phyloP scores from a whole-genome alignment of 1,140 invertebrate species.

The Ectropis grisescens region DNA sequence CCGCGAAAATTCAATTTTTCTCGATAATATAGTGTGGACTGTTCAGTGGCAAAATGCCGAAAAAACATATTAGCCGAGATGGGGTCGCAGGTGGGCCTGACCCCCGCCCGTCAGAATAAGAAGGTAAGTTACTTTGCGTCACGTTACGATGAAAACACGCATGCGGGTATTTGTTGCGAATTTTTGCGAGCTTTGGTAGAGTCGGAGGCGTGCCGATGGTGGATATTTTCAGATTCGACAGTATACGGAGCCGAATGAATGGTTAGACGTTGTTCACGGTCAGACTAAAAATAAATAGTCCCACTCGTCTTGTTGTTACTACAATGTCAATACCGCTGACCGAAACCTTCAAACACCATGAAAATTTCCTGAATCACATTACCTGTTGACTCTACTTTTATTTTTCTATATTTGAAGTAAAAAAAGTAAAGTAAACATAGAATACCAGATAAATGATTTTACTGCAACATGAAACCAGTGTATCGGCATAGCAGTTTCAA shows the following conservation, averaged over 20 bases:
- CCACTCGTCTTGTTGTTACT: slow-evolving; percentile 16
- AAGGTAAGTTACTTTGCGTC: slow-evolving; percentile 28
- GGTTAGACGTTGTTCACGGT: slow-evolving; percentile 32
- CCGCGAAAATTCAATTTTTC: slow-evolving; percentile 11
- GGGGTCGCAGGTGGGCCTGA: slow-evolving; percentile 60
- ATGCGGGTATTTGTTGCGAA: no score
- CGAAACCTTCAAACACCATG: no score
- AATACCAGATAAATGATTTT: no score
- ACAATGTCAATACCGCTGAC: slow-evolving; percentile 51
- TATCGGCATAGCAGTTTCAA: no score
- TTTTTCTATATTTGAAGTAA: no score
- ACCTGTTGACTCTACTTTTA: no score
- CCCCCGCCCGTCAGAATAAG: slow-evolving; percentile 43
- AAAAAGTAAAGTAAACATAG: no score
- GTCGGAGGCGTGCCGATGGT: background rate
- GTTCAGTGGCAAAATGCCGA: slow-evolving; percentile 45
- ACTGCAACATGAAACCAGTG: no score
- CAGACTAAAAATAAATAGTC: slow-evolving; percentile 50
- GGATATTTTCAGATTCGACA: slow-evolving; percentile 12
- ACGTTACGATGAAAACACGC: no score
- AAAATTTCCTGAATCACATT: no score
- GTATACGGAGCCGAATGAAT: slow-evolving; percentile 21
- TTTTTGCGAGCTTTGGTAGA: no score
- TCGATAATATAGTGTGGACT: background rate
- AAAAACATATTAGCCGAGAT: slow-evolving; percentile 57